A percentile compares a stretch with the other conserved stretches of the same genome.
These are phyloP conservation scores for Canis aureus DNA, from an alignment of 2,113 vertebrate species.

Conservation along the genomic window DNA sequence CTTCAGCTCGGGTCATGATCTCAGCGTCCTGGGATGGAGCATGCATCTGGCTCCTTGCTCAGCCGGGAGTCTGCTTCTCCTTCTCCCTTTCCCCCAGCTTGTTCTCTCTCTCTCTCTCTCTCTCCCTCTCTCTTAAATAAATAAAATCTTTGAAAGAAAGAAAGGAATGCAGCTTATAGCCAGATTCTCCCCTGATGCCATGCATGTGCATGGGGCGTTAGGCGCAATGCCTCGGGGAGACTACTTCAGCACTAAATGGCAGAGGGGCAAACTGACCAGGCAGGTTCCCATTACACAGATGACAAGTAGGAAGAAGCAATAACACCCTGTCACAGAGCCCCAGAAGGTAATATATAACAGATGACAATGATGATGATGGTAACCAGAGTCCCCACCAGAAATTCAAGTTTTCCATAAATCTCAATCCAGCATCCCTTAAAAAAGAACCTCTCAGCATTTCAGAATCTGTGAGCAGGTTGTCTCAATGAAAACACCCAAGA, in stretches of 20 bases:
- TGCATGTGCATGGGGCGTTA: background rate
- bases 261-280: background rate
- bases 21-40: background rate
- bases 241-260: background rate
- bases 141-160: background rate
- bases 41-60: background rate
- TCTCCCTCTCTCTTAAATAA: background rate
- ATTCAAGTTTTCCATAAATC: constrained; percentile 24
- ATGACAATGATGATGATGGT: background rate
- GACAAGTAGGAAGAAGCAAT: constrained; percentile 12
- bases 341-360: background rate
- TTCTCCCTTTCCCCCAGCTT: background rate
- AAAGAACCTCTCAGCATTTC: constrained; percentile 20
- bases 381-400: constrained; percentile 4
- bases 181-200: background rate
- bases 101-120: too few species aligned
- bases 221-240: background rate
- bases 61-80: background rate
- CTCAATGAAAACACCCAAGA: background rate
- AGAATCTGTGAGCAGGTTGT: background rate
- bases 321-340: background rate
- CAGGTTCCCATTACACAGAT: background rate
- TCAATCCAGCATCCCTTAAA: background rate
- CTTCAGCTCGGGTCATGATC: background rate
- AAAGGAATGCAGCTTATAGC: background rate